phyloP scores from a whole-genome alignment of 2,113 vertebrate species.

The Rhea americana region DNA sequence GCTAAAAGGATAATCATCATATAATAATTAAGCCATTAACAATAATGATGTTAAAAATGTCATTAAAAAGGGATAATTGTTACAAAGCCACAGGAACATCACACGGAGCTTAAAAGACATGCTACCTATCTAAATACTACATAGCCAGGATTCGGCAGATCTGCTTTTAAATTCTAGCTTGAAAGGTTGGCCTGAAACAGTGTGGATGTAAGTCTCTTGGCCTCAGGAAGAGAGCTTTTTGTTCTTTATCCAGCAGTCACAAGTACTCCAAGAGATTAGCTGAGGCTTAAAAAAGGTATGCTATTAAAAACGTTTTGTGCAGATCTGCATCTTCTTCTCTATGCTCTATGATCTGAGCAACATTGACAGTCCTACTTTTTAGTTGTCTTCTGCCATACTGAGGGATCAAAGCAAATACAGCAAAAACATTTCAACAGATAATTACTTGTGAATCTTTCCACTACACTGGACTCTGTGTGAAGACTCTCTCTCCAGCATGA shows the following conservation, averaged over 20 bases:
- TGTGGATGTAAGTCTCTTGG: background rate
- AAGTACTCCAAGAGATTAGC: background rate
- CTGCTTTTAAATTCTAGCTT: background rate
- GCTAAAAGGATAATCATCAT: background rate
- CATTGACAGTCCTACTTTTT: background rate
- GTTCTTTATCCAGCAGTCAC: background rate
- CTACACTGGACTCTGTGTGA: background rate
- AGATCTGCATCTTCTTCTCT: background rate
- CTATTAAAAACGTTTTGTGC: background rate
- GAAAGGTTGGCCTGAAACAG: background rate
- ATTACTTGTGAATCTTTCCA: background rate
- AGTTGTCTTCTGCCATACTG: background rate
- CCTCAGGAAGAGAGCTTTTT: background rate
- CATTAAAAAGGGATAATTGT: background rate
- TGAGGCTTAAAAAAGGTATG: background rate
- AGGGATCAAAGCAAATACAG: background rate
- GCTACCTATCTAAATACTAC: background rate
- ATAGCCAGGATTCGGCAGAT: background rate
- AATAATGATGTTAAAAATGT: slow-evolving; percentile 3
- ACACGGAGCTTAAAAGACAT: background rate
- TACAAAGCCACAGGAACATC: background rate
- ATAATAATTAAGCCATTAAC: slow-evolving; percentile 18
- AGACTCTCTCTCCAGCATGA: background rate
- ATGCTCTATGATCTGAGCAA: background rate
- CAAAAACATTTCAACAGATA: background rate